These are phyloP conservation scores for Leptopilina boulardi DNA, from an alignment of 1,140 invertebrate genomes.

Conservation along the genomic window DNA sequence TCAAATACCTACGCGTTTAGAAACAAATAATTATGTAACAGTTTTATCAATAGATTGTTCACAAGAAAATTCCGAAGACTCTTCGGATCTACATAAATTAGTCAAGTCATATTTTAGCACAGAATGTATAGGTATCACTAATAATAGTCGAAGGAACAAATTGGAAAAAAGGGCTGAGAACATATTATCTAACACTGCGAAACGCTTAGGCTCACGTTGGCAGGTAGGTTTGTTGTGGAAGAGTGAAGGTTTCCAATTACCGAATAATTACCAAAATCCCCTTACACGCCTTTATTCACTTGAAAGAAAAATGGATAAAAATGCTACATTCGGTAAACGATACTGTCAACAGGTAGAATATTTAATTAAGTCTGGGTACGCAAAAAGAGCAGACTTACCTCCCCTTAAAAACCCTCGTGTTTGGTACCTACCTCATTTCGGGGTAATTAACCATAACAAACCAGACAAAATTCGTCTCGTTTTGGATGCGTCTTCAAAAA, in stretches of 20 bases:
- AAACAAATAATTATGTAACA: not conserved
- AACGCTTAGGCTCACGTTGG: not conserved
- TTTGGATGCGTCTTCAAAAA: slow-evolving; percentile 42
- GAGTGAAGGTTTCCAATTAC: not conserved
- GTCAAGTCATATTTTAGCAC: not conserved
- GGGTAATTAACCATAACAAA: slow-evolving; percentile 29
- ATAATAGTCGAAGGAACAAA: not conserved
- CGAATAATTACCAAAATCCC: not conserved
- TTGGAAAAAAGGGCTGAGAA: not conserved
- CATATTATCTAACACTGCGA: not conserved
- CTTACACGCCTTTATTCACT: not conserved
- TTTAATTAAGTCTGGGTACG: not conserved
- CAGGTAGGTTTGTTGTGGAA: not conserved
- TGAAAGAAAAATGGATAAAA: not conserved
- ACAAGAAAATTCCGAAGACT: not conserved
- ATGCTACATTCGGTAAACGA: not conserved
- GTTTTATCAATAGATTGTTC: not conserved
- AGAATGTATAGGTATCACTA: not conserved
- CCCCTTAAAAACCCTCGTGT: not conserved
- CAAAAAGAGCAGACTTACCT: not conserved
- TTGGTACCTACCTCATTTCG: slow-evolving; percentile 41
- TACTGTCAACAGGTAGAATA: slow-evolving; percentile 1
- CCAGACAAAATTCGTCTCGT: slow-evolving; percentile 32
- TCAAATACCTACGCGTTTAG: not conserved
- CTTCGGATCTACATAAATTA: not conserved